These are phyloP conservation scores for Tetranychus cinnabarinus DNA, from an alignment of 1,140 invertebrate species.

Conservation along the genomic window DNA sequence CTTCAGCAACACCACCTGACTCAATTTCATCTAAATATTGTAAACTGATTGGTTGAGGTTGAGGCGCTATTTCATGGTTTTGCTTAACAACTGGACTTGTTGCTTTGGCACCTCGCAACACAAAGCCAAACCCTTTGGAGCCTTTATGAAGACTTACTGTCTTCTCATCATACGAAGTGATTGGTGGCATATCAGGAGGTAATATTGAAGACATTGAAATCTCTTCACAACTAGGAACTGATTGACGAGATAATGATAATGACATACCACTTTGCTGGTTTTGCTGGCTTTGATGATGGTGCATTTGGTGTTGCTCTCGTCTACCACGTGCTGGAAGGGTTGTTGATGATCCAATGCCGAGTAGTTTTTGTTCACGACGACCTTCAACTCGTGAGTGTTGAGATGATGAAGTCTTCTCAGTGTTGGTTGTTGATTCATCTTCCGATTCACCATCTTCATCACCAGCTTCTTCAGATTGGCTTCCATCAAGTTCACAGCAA, in stretches of 20 bases:
- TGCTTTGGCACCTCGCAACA: conserved; percentile 79
- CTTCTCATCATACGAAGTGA: conserved; percentile 6
- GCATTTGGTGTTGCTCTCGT: not conserved
- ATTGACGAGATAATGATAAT: too few species aligned
- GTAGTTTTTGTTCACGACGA: conserved; percentile 12
- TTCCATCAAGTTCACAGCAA: conserved; percentile 3
- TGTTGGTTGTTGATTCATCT: not conserved
- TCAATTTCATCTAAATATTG: conserved; percentile 98
- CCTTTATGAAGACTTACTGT: conserved; percentile 84
- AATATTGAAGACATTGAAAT: not conserved
- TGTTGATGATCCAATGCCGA: conserved; percentile 2
- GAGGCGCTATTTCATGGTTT: not conserved
- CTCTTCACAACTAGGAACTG: too few species aligned
- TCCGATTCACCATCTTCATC: conserved; percentile 1
- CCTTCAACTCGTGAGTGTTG: conserved; percentile 12
- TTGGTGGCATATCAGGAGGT: not conserved
- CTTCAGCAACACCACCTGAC: conserved; percentile 80
- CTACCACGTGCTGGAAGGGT: conserved; percentile 5
- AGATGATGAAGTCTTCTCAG: not conserved
- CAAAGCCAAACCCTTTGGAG: conserved; percentile 90
- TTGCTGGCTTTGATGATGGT: too few species aligned
- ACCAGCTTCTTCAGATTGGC: conserved; percentile 1
- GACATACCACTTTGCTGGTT: too few species aligned
- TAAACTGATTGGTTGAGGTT: conserved; percentile 33
- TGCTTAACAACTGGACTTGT: conserved; percentile 11